Base-by-base conservation (phyloP, 2,113 vertebrate species). In the Ovibos moschatus region DNA sequence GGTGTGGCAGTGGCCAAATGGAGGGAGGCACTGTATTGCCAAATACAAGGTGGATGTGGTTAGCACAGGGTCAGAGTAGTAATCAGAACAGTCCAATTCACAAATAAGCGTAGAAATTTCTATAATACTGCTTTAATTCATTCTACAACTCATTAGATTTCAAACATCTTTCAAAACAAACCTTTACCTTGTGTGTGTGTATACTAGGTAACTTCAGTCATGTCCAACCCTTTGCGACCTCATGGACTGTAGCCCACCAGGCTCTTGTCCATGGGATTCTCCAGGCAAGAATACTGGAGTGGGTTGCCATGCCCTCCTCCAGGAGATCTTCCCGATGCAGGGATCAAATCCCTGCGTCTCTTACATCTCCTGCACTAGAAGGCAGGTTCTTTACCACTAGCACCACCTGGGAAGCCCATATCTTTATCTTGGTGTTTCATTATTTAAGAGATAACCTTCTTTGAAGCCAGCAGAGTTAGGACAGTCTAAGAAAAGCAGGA, bases 101-200 rank as follows among this genome's bases (percentile, higher is more conserved):
- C 30, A 87, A 28, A 28, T 4, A 64, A 81, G 33, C 62, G 8
- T 60, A 95, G 36, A 81, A 94, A 76, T 28, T 92, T 89, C 78
- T 93, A 83, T 71, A 78, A 95, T 28, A 71, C 7, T 87, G 45
- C 45, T 96, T 89, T 74, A 93, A 79, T 94, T 58, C 15, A 85
- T 64, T 93, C 28, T 94, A 43, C 43, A 45, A 94, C 23, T 95
- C 55, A 43, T 81, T 45, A 62, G 71, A 92, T 7, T 60, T 90
- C 19, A 94, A 76, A 96, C 88, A 67, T 60, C 95, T 71, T 76
- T 87, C 25, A 91, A 84, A 96, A 83, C 28, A 89, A 95, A 82
- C 19, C n/a, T 71, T 40, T 71, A 71, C n/a, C 19, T 40, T 67
- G 33, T 9, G 10, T 71, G 67, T 71, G n/a, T 71, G n/a, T 36